Evolutionary conservation across 1,140 invertebrate genomes (phyloP).

Genomic region (Sycophaga agraensis): DNA sequence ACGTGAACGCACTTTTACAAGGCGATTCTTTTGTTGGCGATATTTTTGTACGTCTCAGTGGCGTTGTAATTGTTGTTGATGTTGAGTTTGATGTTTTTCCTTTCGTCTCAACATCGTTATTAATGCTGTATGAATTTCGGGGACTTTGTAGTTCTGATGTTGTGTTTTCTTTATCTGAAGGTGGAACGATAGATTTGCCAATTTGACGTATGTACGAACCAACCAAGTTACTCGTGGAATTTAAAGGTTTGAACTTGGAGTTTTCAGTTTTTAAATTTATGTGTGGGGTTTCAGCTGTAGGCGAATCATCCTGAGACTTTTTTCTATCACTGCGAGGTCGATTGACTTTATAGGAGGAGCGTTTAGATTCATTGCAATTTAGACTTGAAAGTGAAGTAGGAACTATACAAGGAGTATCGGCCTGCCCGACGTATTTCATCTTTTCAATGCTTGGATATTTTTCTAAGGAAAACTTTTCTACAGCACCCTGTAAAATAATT

Average conservation of each 20-base stretch:
- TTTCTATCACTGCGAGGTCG: neutral
- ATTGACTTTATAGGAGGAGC: slow-evolving; percentile 25
- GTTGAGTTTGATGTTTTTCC: slow-evolving; percentile 32
- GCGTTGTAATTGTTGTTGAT: slow-evolving; percentile 28
- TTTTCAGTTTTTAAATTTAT: slow-evolving; percentile 22
- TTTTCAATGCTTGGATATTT: slow-evolving; percentile 26
- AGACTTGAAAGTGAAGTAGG: slow-evolving; percentile 18
- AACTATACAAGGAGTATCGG: slow-evolving; percentile 22
- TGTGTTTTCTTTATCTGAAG: slow-evolving; percentile 45
- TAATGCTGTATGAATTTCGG: slow-evolving; percentile 19
- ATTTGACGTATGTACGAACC: slow-evolving; percentile 50
- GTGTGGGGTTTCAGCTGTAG: too few relatives aligned
- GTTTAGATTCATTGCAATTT: slow-evolving; percentile 20
- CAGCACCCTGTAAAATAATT: slow-evolving; percentile 1
- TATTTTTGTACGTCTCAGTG: slow-evolving; percentile 51
- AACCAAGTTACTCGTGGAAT: slow-evolving; percentile 38
- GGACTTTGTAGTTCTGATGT: slow-evolving; percentile 31
- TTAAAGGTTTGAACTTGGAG: slow-evolving; percentile 40
- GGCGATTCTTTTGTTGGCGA: slow-evolving; percentile 51
- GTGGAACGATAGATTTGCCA: slow-evolving; percentile 41
- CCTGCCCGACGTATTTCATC: slow-evolving; percentile 25
- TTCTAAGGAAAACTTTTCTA: slow-evolving; percentile 4
- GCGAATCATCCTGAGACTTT: slow-evolving; percentile 1
- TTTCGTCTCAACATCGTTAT: neutral
- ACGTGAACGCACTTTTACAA: slow-evolving; percentile 43